Conservation (phyloP, 2,113 vertebrate genomes). For the Nyctibius bracteatus region DNA sequence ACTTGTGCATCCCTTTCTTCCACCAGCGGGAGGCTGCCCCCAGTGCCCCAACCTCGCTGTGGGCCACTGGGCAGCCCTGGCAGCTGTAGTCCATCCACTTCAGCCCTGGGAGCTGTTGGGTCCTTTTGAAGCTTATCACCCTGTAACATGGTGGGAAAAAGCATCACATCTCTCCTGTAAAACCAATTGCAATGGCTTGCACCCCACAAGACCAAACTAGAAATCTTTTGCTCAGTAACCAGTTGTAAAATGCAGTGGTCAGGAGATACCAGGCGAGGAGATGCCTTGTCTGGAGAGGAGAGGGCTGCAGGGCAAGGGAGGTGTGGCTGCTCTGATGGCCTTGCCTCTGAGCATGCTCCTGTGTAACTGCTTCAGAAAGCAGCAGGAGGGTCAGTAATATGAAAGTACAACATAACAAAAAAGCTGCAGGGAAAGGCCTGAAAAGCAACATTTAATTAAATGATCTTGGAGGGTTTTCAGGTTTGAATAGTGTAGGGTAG, state of each 20-base stretch:
- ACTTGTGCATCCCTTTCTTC: neutral
- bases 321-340: neutral
- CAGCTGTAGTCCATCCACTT: neutral
- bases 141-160: neutral
- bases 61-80: neutral
- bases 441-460: neutral
- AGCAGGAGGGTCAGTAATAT: neutral
- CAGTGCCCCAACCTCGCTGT: fast-evolving
- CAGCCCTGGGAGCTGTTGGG: fast-evolving
- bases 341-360: neutral
- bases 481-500: neutral
- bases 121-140: neutral
- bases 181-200: neutral
- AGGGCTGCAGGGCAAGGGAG: fast-evolving
- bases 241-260: neutral
- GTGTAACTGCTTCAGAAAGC: neutral
- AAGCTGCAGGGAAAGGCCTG: neutral
- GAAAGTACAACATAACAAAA: neutral
- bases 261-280: neutral
- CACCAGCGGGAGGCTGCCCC: neutral
- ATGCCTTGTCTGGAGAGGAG: neutral
- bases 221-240: neutral
- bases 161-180: neutral
- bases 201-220: neutral
- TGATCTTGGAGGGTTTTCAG: neutral